Conservation (phyloP, 2,797 vertebrate species). For the Columba guinea region DNA sequence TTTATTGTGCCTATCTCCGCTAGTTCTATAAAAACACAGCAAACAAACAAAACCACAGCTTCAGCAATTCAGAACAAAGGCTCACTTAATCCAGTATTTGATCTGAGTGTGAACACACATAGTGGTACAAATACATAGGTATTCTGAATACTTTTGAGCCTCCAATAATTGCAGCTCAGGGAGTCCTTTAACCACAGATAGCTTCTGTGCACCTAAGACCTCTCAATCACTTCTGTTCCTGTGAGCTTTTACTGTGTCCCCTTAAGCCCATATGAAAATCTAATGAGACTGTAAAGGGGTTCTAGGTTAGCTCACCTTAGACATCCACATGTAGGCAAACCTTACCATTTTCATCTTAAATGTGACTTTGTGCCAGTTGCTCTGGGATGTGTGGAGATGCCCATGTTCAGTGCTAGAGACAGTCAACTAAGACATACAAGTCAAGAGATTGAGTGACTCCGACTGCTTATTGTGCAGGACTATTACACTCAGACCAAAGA, state of each 20-base stretch:
- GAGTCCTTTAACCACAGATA: background rate
- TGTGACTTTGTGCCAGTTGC: background rate
- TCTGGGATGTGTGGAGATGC: background rate
- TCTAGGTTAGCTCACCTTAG: background rate
- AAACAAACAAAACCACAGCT: background rate
- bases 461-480: background rate
- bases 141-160: background rate
- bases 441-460: background rate
- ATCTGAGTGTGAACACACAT: background rate
- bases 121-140: background rate
- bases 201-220: background rate
- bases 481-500: background rate
- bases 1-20: background rate
- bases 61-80: background rate
- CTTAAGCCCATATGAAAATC: background rate
- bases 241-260: background rate
- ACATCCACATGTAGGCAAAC: fast-evolving
- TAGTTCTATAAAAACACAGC: background rate
- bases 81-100: background rate
- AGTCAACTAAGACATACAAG: background rate
- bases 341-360: background rate
- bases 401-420: background rate
- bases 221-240: background rate
- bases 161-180: background rate
- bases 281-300: background rate